phyloP scores from a whole-genome alignment of 2,888 invertebrate species.

The Epinotia demarniana region DNA sequence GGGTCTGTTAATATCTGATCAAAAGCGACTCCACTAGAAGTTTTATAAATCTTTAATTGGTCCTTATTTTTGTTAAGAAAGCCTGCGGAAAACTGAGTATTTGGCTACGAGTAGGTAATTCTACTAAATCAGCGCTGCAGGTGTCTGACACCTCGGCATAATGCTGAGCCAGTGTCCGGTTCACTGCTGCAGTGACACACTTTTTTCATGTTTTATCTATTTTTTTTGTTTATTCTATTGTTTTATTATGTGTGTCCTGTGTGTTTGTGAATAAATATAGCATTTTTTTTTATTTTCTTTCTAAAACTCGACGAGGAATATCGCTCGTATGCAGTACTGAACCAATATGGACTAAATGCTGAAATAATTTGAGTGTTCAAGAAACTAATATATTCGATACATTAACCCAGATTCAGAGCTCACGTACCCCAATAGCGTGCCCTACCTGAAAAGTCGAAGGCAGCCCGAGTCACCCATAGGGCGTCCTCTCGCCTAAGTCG shows the following conservation, averaged over 20 bases:
- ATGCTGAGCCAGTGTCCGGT: too few relatives aligned
- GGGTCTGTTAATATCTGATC: background rate
- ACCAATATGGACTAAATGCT: background rate
- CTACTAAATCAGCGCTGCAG: too few relatives aligned
- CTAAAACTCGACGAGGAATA: background rate
- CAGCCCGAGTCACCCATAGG: conserved; percentile 40
- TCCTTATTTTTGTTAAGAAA: background rate
- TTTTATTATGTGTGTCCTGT: too few relatives aligned
- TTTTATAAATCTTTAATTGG: background rate
- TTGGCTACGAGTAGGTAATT: background rate
- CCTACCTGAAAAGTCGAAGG: conserved; percentile 39
- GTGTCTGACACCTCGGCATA: too few relatives aligned
- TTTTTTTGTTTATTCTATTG: too few relatives aligned
- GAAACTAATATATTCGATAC: background rate
- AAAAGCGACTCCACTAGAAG: background rate
- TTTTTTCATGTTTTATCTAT: too few relatives aligned
- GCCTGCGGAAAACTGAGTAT: too few relatives aligned
- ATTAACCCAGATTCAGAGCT: conserved; percentile 32
- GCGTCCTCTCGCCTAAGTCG: conserved; percentile 34
- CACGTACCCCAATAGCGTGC: conserved; percentile 11
- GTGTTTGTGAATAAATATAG: too few relatives aligned
- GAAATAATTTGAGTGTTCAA: background rate
- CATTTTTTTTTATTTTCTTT: too few relatives aligned
- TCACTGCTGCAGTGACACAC: too few relatives aligned
- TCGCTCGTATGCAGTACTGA: background rate